phyloP scores from a whole-genome alignment of 2,797 vertebrate species.

The Podarcis lilfordi region DNA sequence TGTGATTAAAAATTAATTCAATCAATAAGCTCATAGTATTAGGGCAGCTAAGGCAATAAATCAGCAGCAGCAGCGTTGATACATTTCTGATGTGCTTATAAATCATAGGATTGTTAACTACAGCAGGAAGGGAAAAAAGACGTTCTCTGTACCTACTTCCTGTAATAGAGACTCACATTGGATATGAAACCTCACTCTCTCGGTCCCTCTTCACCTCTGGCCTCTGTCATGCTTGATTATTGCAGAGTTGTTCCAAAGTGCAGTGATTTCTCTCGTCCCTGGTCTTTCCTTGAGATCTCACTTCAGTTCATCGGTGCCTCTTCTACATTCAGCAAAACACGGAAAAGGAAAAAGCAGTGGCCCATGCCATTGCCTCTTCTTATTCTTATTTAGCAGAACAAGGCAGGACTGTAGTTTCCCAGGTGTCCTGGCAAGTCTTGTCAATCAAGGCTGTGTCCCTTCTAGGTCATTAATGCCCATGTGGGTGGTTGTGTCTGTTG shows the following conservation, averaged over 20 bases:
- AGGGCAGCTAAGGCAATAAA: slow-evolving; percentile 14
- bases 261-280: neutral
- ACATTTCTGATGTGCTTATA: neutral
- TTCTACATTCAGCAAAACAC: neutral
- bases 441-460: neutral
- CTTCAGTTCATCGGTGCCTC: neutral
- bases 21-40: neutral
- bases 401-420: neutral
- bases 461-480: too few species aligned
- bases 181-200: neutral
- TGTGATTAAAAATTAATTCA: slow-evolving; percentile 14
- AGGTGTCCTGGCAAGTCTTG: neutral
- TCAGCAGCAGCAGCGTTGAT: neutral
- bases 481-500: too few species aligned
- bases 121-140: neutral
- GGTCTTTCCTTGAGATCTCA: neutral
- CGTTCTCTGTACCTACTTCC: neutral
- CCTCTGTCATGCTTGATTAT: neutral
- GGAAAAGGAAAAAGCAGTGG: neutral
- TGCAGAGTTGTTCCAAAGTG: neutral
- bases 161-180: neutral
- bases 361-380: neutral
- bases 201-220: neutral
- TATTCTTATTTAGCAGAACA: neutral
- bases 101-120: neutral